These are phyloP conservation scores for Oreotragus oreotragus DNA, from an alignment of 2,113 vertebrate species.

Conservation along the genomic window DNA sequence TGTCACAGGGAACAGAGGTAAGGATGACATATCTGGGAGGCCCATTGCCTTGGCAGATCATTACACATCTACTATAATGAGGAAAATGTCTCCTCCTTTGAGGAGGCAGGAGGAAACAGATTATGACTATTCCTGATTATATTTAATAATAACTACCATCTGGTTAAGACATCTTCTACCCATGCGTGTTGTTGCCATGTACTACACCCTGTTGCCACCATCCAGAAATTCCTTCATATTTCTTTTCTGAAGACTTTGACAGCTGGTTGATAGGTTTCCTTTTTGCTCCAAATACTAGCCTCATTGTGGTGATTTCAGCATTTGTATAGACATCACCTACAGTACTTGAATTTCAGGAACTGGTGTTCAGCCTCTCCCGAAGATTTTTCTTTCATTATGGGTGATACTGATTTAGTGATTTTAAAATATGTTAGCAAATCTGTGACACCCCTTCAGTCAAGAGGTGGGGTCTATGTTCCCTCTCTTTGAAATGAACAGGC, in stretches of 20 bases:
- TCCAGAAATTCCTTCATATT: not conserved
- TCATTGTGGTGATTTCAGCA: not conserved
- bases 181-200: not conserved
- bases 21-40: not conserved
- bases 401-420: not conserved
- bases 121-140: constrained; percentile 56
- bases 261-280: not conserved
- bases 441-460: not conserved
- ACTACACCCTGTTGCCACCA: not conserved
- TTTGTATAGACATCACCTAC: not conserved
- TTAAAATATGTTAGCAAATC: not conserved
- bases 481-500: not conserved
- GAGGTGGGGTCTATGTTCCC: not conserved
- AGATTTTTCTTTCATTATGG: not conserved
- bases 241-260: not conserved
- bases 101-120: constrained; percentile 44
- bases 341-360: not conserved
- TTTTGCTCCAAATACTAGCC: not conserved
- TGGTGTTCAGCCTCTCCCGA: not conserved
- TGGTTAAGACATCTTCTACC: not conserved
- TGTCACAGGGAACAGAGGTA: not conserved
- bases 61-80: not conserved
- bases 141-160: constrained; percentile 39
- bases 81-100: not conserved
- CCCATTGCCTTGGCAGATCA: not conserved